phyloP scores from a whole-genome alignment of 1,140 invertebrate genomes.

The Doryteuthis pealeii region DNA sequence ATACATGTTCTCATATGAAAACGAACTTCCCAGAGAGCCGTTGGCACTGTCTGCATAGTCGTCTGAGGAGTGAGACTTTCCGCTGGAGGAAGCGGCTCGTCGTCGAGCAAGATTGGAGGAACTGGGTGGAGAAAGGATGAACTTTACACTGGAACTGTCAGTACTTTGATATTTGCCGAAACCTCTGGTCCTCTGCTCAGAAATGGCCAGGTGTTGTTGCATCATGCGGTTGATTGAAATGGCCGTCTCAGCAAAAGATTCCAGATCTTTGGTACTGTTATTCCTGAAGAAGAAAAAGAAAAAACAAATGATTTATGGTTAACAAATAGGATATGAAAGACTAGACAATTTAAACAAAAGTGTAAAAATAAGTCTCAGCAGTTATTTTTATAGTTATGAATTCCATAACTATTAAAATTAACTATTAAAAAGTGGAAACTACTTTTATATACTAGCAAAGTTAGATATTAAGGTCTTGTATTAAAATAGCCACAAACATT shows the following conservation, averaged over 20 bases:
- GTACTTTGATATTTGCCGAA: slow-evolving; percentile 31
- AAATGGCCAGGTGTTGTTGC: slow-evolving; percentile 86
- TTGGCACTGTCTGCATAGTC: slow-evolving; percentile 31
- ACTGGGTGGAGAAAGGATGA: slow-evolving; percentile 81
- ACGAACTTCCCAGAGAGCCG: slow-evolving; percentile 23
- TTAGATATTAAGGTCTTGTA: no score
- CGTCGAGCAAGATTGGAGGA: slow-evolving; percentile 81
- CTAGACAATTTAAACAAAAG: not conserved
- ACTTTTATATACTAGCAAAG: no score
- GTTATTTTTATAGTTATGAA: not conserved
- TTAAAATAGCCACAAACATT: no score
- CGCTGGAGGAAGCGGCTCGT: slow-evolving; percentile 57
- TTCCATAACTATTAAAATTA: no score
- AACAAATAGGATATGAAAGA: not conserved
- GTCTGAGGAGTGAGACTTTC: slow-evolving; percentile 7
- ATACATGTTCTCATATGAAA: slow-evolving; percentile 12
- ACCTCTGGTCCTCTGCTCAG: slow-evolving; percentile 47
- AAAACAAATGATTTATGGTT: not conserved
- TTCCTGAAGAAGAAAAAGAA: slow-evolving; percentile 69
- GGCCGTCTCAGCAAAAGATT: slow-evolving; percentile 88
- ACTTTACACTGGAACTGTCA: slow-evolving; percentile 44
- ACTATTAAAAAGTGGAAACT: no score
- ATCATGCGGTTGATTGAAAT: slow-evolving; percentile 93
- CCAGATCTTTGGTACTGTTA: slow-evolving; percentile 88
- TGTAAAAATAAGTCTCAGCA: not conserved